These are phyloP conservation scores for Sapayoa aenigma DNA, from an alignment of 2,113 vertebrate species.

Conservation along the genomic window DNA sequence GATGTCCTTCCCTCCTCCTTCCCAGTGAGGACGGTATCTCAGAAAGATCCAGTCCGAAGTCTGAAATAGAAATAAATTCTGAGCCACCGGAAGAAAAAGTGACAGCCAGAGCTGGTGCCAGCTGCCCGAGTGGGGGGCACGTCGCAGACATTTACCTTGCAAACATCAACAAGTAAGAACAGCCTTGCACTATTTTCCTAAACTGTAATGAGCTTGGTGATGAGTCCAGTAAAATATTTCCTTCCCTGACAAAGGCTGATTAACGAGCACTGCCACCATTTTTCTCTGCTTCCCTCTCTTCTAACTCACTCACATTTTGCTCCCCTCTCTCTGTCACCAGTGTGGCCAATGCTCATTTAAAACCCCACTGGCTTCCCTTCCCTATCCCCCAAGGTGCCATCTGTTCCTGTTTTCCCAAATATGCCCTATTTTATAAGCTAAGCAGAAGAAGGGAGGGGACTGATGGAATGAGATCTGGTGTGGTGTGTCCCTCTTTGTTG, in stretches of 20 bases:
- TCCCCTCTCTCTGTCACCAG: neutral
- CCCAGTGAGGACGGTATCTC: conserved; percentile 83
- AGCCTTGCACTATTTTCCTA: neutral
- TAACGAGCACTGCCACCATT: neutral
- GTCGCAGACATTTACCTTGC: conserved; percentile 98
- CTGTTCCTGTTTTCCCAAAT: neutral
- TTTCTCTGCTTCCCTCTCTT: neutral
- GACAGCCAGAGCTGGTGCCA: conserved; percentile 86
- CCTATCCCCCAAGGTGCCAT: neutral
- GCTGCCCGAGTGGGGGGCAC: conserved; percentile 91
- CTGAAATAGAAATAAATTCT: conserved; percentile 84
- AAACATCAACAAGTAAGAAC: conserved; percentile 96
- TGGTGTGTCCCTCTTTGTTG: neutral
- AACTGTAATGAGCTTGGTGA: neutral
- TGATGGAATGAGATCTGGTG: neutral
- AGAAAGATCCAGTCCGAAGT: conserved; percentile 91
- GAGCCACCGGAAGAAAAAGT: conserved; percentile 91
- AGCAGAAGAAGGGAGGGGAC: neutral
- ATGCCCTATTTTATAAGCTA: neutral
- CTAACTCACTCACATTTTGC: neutral
- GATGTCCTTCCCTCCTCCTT: conserved; percentile 52
- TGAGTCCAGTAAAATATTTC: neutral
- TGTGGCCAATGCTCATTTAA: neutral
- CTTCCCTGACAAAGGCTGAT: neutral
- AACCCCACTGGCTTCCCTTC: neutral